These are phyloP conservation scores for Eurosta solidaginis DNA, from an alignment of 1,140 invertebrate species.

Conservation along the genomic window DNA sequence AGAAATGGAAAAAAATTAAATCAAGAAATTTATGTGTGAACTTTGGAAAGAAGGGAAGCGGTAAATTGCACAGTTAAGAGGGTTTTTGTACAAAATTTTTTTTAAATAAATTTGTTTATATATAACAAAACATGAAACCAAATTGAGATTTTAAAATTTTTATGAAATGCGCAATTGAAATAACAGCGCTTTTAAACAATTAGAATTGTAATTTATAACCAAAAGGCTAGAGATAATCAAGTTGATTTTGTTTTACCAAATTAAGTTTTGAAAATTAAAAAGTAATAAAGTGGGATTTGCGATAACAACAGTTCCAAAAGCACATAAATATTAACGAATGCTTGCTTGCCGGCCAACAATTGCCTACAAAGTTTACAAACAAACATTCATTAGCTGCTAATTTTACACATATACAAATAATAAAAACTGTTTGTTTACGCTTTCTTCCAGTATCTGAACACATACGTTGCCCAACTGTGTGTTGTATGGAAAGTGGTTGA, in stretches of 20 bases:
- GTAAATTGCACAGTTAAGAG: neutral
- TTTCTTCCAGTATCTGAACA: slow-evolving; percentile 27
- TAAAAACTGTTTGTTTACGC: slow-evolving; percentile 14
- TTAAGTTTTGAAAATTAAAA: neutral
- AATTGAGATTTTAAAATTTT: no score
- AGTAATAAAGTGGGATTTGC: neutral
- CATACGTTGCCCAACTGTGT: slow-evolving; percentile 56
- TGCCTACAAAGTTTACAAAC: neutral
- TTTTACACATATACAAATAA: neutral
- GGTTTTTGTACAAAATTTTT: neutral
- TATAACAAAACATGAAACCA: no score
- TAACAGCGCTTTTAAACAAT: no score
- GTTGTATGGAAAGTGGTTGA: slow-evolving; percentile 51
- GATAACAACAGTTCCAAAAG: neutral
- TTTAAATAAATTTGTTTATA: no score
- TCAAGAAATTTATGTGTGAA: neutral
- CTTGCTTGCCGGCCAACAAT: neutral
- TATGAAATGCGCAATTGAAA: no score
- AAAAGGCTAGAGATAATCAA: no score
- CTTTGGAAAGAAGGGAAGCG: neutral
- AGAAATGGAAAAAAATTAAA: neutral
- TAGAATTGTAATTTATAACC: no score
- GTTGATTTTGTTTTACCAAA: no score
- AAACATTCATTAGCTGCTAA: neutral
- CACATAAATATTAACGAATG: neutral